Base-by-base conservation (phyloP, 2,113 vertebrate species). In the Electrona antarctica region DNA sequence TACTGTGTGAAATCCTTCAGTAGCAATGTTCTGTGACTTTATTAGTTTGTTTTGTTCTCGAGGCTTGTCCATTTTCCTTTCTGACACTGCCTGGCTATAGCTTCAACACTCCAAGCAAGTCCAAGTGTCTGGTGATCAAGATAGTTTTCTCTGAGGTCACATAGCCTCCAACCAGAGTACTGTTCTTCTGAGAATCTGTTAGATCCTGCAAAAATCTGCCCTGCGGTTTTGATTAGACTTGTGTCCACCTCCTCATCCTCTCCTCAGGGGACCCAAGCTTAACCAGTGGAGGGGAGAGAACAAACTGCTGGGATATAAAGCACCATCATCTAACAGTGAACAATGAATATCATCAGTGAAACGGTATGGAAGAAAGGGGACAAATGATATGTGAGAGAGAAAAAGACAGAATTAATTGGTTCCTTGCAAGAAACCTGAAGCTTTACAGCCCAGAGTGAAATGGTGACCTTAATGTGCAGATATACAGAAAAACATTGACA, bases 181-280 rank as follows among this genome's bases (percentile, higher is more conserved):
- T 73, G 77, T 67, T 85, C 75, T 84, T 84, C 41, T 0, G 73
- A 89, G 79, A 61, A 80, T 57, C 77, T 1, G 11, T 57, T 9
- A 66, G 58, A 75, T 82, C 48, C 11, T 71, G 63, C 70, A 69
- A 64, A 77, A 67, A 69, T 64, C 64, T 64, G 68, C 78, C 77
- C 81, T 52, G 74, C 55, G 12, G 82, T 81, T 89, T 77, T 79
- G 84, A 89, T 87, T 88, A 67, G 80, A n/a, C 57, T 67, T 64
- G 63, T 76, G 84, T 79, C 83, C 68, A 46, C 81, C 83, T 83
- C 67, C 64, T 41, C 69, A 48, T 13, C 15, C 45, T 4, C 69
- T 59, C 76, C 73, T 77, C 15, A 58, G 11, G 45, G 12, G 59
- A 41, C 8, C 12, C 29, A 60, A 41, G 33, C 10, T n/a, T 2